These are phyloP conservation scores for Trinectes maculatus DNA, from an alignment of 2,113 vertebrate species.

Conservation along the genomic window DNA sequence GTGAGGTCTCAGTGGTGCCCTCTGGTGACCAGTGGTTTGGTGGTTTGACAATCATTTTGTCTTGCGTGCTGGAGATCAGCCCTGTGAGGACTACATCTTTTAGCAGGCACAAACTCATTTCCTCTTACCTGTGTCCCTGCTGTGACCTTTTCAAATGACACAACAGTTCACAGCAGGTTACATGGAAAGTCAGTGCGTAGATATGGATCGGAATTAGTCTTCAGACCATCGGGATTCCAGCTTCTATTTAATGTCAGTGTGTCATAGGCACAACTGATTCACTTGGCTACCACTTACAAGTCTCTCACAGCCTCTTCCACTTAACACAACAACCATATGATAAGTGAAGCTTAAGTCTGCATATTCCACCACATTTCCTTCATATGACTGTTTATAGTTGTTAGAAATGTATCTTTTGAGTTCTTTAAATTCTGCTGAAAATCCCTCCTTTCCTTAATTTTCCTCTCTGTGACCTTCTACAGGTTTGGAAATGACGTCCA, in stretches of 20 bases:
- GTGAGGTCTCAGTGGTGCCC: slow-evolving; percentile 43
- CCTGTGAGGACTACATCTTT: too few relatives aligned
- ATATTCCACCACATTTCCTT: background rate
- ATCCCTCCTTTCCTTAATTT: background rate
- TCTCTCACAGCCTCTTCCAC: slow-evolving; percentile 3
- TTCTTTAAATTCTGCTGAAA: slow-evolving; percentile 1
- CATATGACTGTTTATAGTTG: too few relatives aligned
- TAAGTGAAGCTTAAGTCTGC: slow-evolving; percentile 8
- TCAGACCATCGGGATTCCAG: slow-evolving; percentile 14
- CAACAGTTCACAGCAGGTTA: slow-evolving; percentile 6
- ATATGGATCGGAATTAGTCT: slow-evolving; percentile 41
- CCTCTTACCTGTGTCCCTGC: slow-evolving; percentile 34
- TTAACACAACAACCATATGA: too few relatives aligned
- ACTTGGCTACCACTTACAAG: slow-evolving; percentile 43
- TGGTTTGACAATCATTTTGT: too few relatives aligned
- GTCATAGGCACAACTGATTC: slow-evolving; percentile 9
- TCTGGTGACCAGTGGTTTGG: slow-evolving; percentile 43
- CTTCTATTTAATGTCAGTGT: slow-evolving; percentile 3
- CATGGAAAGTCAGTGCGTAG: slow-evolving; percentile 27
- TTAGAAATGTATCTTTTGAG: too few relatives aligned
- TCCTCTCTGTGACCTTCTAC: slow-evolving; percentile 5
- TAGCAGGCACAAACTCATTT: slow-evolving; percentile 28
- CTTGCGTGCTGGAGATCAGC: too few relatives aligned
- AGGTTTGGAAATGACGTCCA: slow-evolving; percentile 99
- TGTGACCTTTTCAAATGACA: slow-evolving; percentile 21